phyloP scores from a whole-genome alignment of 2,888 invertebrate genomes.

The Latrodectus hesperus region DNA sequence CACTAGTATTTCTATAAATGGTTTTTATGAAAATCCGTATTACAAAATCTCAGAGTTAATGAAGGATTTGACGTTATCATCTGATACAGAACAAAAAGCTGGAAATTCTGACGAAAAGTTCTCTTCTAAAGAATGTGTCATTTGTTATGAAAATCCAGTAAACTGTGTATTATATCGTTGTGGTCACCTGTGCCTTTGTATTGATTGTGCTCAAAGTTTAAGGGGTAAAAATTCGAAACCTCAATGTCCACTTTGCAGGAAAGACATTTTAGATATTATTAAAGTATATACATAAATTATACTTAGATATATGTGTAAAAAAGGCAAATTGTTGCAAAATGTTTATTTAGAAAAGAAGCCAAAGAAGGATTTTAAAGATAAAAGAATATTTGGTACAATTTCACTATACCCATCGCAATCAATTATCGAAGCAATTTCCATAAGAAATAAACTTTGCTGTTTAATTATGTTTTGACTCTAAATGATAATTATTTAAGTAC shows the following conservation, averaged over 20 bases:
- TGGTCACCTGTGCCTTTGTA: constrained; percentile 99
- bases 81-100: background rate
- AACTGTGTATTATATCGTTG: constrained; percentile 97
- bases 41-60: background rate
- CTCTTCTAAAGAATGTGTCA: constrained; percentile 84
- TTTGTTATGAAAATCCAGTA: constrained; percentile 94
- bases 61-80: background rate
- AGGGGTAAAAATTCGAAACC: constrained; percentile 89
- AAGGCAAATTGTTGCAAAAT: no score
- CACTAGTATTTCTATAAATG: constrained; percentile 81
- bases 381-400: no score
- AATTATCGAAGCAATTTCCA: no score
- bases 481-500: no score
- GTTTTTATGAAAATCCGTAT: constrained; percentile 71
- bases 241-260: constrained; percentile 92
- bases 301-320: background rate
- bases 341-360: no score
- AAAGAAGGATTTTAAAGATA: no score
- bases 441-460: no score
- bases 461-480: no score
- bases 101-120: constrained; percentile 58
- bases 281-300: constrained; percentile 84
- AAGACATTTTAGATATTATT: constrained; percentile 94
- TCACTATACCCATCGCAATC: no score
- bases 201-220: constrained; percentile 92